Base-by-base conservation (phyloP, 2,113 vertebrate genomes). In the Poeciliopsis prolifica region DNA sequence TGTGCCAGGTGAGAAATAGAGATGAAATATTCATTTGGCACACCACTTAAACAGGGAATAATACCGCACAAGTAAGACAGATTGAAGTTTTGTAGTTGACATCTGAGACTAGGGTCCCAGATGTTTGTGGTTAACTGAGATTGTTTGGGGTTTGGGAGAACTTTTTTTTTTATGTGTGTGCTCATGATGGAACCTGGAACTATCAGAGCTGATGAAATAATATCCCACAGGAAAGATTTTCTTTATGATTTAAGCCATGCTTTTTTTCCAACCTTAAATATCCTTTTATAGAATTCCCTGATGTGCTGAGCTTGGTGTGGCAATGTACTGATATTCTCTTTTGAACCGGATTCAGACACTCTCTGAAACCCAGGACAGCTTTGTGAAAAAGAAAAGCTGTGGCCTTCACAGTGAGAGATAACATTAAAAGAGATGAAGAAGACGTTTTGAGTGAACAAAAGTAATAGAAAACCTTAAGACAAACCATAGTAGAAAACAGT, bases 1-100 rank as follows among this genome's bases (percentile, higher is more conserved):
- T 58, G 74, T 60, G 63, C 65, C 90, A 92, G 88, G 89, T 92
- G 91, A 86, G 86, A 90, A 85, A 71, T 65, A 60, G 68, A 83
- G 77, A 91, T 88, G 76, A 92, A 83, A 83, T 87, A 89, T 86
- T 77, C 26, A 82, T 79, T 78, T 69, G 58, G 73, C 79, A 80
- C 62, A 40, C 70, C 72, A 66, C 79, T 84, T 81, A 78, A 84
- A 66, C n/a, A 51, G 54, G 63, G 24, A 78, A 72, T 68, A 77
- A 65, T 40, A 42, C 22, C 6, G 30, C 51, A 78, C 15, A 76
- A 68, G 65, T 30, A 60, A 68, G 33, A 42, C 31, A 65, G 54
- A 80, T 61, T 72, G 70, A 68, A 68, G 61, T 72, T 72, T 42
- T 40, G 26, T 48, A 48, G 63, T 70, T 31, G 58, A 33, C 48